Conservation (phyloP, 2,797 vertebrate species). For the Argya squamiceps region DNA sequence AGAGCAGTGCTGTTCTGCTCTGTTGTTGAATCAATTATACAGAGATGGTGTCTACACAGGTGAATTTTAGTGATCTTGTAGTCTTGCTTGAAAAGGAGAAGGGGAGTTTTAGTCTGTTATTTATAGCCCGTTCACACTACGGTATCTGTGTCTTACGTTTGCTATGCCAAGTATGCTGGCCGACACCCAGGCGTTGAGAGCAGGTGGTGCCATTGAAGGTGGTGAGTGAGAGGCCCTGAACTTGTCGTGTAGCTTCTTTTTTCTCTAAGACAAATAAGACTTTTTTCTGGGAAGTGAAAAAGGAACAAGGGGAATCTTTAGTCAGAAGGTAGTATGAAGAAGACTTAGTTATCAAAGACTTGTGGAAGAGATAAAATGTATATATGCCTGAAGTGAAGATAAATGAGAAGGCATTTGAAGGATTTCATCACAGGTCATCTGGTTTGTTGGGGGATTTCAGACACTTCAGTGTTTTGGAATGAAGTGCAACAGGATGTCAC, state of each 20-base stretch:
- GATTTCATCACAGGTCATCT: background rate
- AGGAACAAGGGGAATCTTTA: background rate
- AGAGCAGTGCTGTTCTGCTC: background rate
- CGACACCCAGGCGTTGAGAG: background rate
- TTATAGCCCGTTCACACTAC: slow-evolving; percentile 27
- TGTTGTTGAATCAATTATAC: background rate
- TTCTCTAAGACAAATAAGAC: background rate
- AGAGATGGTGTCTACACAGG: background rate
- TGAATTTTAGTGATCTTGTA: background rate
- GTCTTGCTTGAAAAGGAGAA: background rate
- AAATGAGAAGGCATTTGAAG: background rate
- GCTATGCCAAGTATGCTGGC: slow-evolving; percentile 22
- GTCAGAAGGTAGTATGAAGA: background rate
- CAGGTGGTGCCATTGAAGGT: slow-evolving; percentile 16
- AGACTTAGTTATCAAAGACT: background rate
- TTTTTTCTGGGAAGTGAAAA: background rate
- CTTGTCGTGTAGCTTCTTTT: background rate
- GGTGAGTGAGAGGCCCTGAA: background rate
- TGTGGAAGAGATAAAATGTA: background rate
- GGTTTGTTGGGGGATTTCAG: background rate
- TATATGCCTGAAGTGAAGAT: background rate
- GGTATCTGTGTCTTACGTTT: background rate
- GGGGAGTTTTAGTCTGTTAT: slow-evolving; percentile 16
- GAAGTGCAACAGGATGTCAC: background rate
- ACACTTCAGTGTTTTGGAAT: background rate